phyloP scores from a whole-genome alignment of 2,888 invertebrate genomes.

The Drosophila infuscata region DNA sequence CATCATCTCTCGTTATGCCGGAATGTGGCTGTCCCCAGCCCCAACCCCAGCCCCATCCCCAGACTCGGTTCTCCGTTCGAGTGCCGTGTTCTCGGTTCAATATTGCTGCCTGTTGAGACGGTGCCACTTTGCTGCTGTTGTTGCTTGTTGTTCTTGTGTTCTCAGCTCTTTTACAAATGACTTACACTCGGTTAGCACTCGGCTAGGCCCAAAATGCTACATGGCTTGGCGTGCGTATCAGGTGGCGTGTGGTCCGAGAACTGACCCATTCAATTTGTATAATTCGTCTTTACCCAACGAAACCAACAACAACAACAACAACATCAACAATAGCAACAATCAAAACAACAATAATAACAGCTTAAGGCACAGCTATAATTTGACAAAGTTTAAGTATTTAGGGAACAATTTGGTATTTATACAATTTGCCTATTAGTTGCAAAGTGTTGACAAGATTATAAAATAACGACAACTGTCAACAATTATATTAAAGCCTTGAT shows the following conservation, averaged over 20 bases:
- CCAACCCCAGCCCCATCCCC: conserved; percentile 38
- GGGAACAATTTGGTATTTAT: conserved; percentile 52
- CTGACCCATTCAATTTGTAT: conserved; percentile 55
- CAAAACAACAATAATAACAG: conserved; percentile 6
- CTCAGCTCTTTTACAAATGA: conserved; percentile 71
- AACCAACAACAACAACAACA: conserved; percentile 18
- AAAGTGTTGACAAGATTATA: conserved; percentile 49
- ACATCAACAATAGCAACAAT: conserved; percentile 15
- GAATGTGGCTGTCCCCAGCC: conserved; percentile 62
- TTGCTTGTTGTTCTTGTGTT: conserved; percentile 43
- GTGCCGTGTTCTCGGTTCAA: conserved; percentile 10
- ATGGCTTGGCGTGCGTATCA: conserved; percentile 60
- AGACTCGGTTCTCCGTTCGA: conserved; percentile 2
- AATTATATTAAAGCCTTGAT: conserved; percentile 7
- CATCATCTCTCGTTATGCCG: conserved; percentile 74
- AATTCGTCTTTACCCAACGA: conserved; percentile 36
- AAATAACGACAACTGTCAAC: conserved; percentile 19
- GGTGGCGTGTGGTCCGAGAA: conserved; percentile 75
- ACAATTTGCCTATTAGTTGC: conserved; percentile 22
- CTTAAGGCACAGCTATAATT: conserved; percentile 32
- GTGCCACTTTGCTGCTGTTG: conserved; percentile 15
- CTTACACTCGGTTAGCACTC: conserved; percentile 66
- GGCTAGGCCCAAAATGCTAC: conserved; percentile 39
- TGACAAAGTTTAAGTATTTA: conserved; percentile 58
- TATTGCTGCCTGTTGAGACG: conserved; percentile 30